Percentiles rank a stretch among this genome's conserved stretches.
Evolutionary conservation across 1,140 invertebrate genomes (phyloP).

Genomic region (Drosophila virilis): DNA sequence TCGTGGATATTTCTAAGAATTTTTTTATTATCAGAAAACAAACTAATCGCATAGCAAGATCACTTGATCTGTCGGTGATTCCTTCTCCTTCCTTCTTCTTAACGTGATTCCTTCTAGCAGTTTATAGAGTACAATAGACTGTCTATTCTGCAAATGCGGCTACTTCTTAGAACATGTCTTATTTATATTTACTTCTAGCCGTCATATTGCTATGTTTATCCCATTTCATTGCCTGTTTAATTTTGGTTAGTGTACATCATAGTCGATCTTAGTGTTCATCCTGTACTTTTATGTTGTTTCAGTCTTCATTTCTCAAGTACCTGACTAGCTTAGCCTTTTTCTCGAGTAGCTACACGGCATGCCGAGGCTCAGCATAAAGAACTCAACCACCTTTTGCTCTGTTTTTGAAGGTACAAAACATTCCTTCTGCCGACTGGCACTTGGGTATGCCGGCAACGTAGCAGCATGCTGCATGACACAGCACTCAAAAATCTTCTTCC

Average conservation of each 20-base stretch:
- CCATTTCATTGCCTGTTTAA: no score
- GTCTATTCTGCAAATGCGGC: no score
- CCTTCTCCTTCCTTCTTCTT: no score
- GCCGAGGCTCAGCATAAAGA: neutral
- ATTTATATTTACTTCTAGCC: no score
- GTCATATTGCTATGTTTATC: no score
- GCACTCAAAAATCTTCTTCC: neutral
- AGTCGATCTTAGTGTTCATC: neutral
- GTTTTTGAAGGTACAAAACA: neutral
- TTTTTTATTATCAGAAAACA: no score
- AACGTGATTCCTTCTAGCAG: no score
- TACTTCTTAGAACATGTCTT: no score
- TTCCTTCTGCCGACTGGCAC: conserved; percentile 18
- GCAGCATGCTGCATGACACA: conserved; percentile 25
- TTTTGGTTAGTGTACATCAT: neutral
- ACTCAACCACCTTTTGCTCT: neutral
- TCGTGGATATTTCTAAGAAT: no score
- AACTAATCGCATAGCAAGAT: no score
- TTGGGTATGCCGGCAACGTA: conserved; percentile 29
- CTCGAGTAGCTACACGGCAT: neutral
- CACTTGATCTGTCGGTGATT: no score
- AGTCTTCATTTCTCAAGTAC: neutral
- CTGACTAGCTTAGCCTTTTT: neutral
- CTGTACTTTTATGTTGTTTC: neutral
- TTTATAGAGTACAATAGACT: no score